phyloP scores from a whole-genome alignment of 2,113 vertebrate genomes.

The Alligator mississippiensis region DNA sequence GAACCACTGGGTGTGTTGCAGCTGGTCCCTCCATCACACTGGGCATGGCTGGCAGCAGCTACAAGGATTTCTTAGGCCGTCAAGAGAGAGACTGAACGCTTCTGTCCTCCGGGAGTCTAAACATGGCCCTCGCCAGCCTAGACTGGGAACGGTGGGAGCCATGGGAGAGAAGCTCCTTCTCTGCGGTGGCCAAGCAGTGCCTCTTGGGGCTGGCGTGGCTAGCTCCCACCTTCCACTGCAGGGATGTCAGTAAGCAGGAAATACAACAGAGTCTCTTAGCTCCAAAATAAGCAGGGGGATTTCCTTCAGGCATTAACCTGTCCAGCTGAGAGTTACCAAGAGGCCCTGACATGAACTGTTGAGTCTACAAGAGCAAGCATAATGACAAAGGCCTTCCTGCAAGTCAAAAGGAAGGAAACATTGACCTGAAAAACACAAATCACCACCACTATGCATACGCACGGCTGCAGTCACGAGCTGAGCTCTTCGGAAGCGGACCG shows the following conservation, averaged over 20 bases:
- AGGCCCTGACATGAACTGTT: not conserved
- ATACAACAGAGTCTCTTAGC: not conserved
- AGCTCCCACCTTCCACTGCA: not conserved
- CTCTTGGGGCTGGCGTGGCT: not conserved
- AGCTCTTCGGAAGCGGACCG: not conserved
- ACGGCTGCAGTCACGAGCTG: not conserved
- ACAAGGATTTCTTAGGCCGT: not conserved
- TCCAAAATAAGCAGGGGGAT: not conserved
- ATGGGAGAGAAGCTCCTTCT: slow-evolving; percentile 3
- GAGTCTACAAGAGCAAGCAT: not conserved
- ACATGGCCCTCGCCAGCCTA: not conserved
- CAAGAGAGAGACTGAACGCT: not conserved
- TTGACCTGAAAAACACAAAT: not conserved
- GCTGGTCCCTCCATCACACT: not conserved
- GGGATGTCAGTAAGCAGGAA: not conserved
- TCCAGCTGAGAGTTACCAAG: not conserved
- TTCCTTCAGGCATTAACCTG: slow-evolving; percentile 26
- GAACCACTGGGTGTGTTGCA: not conserved
- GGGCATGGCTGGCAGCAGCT: not conserved
- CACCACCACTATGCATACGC: not conserved
- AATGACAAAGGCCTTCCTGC: not conserved
- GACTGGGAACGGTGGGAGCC: not conserved
- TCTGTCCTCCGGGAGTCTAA: not conserved
- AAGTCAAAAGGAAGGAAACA: not conserved
- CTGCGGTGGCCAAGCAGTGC: not conserved